Conservation (phyloP, 2,797 vertebrate genomes). For the Tangara arthus region DNA sequence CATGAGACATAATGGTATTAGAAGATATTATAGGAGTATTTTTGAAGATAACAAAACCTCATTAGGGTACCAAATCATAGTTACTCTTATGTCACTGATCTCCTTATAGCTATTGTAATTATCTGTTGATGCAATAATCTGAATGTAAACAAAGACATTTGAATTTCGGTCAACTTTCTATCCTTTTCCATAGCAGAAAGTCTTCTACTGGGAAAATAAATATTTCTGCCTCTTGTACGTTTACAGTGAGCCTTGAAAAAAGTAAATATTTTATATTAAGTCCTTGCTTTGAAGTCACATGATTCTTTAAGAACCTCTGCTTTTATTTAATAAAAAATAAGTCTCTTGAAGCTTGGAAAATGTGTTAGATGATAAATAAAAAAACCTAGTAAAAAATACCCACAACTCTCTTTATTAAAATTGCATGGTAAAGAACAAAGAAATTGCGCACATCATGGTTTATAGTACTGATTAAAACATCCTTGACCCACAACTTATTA, state of each 20-base stretch:
- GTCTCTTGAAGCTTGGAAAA: not conserved
- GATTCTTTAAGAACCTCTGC: not conserved
- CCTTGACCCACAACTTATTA: not conserved
- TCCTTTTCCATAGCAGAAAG: not conserved
- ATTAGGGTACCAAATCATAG: not conserved
- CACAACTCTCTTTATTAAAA: not conserved
- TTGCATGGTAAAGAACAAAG: not conserved
- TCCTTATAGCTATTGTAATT: not conserved
- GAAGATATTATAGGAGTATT: not conserved
- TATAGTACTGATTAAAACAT: not conserved
- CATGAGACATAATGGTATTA: not conserved
- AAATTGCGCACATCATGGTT: not conserved
- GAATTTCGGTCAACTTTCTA: not conserved
- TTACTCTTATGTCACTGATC: not conserved
- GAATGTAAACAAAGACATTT: not conserved
- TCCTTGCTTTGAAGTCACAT: not conserved
- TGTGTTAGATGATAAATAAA: not conserved
- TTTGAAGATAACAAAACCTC: not conserved
- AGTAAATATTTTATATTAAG: not conserved
- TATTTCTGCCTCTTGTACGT: not conserved
- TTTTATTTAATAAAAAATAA: slow-evolving; percentile 22
- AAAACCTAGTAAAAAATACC: not conserved
- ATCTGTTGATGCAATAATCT: not conserved
- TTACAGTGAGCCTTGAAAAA: not conserved
- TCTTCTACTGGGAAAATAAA: not conserved